These are phyloP conservation scores for Scortum barcoo DNA, from an alignment of 2,113 vertebrate species.

Conservation along the genomic window DNA sequence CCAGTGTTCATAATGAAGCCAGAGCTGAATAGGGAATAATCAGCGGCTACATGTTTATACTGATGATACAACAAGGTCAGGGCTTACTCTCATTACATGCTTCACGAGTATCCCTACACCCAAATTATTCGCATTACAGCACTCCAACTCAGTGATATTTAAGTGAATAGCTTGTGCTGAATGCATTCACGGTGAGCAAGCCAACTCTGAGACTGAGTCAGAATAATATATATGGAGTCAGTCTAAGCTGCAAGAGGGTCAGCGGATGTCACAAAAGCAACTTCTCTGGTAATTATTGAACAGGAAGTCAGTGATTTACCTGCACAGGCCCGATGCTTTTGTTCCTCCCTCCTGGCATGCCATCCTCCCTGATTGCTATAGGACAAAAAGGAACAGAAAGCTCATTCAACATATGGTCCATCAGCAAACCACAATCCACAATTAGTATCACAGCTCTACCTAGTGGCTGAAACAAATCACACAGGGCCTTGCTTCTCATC, in stretches of 20 bases:
- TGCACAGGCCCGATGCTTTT: slow-evolving; percentile 99
- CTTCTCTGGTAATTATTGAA: neutral
- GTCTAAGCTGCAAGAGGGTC: neutral
- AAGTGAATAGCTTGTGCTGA: slow-evolving; percentile 36
- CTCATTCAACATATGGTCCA: neutral
- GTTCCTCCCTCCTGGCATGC: slow-evolving; percentile 98
- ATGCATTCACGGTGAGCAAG: slow-evolving; percentile 4
- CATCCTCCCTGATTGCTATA: slow-evolving; percentile 97
- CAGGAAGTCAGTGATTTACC: slow-evolving; percentile 81
- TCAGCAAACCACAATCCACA: neutral
- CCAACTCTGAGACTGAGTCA: neutral
- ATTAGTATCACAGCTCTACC: slow-evolving; percentile 54
- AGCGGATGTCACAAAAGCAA: slow-evolving; percentile 7
- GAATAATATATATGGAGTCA: neutral
- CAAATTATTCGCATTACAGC: slow-evolving; percentile 12
- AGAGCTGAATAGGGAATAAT: slow-evolving; percentile 46
- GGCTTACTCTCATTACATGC: slow-evolving; percentile 41
- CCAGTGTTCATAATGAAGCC: slow-evolving; percentile 38
- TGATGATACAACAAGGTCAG: slow-evolving; percentile 64
- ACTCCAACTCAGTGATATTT: slow-evolving; percentile 41
- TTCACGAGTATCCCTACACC: slow-evolving; percentile 2
- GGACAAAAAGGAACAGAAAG: slow-evolving; percentile 12
- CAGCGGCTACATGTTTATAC: slow-evolving; percentile 31
- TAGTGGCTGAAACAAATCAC: slow-evolving; percentile 54
- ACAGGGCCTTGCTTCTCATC: neutral